These are phyloP conservation scores for Vulpes lagopus DNA, from an alignment of 2,113 vertebrate genomes.

Conservation along the genomic window DNA sequence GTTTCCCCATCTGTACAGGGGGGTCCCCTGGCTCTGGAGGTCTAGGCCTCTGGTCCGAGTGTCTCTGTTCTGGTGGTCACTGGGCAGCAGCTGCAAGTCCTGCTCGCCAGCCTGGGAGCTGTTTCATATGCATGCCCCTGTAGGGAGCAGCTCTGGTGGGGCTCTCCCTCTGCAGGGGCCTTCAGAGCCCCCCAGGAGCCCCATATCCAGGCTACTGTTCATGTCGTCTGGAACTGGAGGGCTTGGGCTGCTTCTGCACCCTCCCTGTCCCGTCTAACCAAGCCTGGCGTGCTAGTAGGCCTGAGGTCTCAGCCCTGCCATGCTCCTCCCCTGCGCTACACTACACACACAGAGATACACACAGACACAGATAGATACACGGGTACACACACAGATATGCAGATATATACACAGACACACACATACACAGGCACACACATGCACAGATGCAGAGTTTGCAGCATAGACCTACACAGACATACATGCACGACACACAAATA, in stretches of 20 bases:
- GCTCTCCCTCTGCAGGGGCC: background rate
- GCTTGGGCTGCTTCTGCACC: background rate
- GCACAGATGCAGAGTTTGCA: too few relatives aligned
- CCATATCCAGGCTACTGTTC: background rate
- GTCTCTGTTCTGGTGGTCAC: background rate
- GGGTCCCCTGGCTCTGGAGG: too few relatives aligned
- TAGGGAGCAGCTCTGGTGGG: too few relatives aligned
- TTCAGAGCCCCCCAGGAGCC: accelerated
- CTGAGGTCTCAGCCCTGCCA: background rate
- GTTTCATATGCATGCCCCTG: accelerated
- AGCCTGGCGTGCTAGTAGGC: background rate
- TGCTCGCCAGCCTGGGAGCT: background rate
- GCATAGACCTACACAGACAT: too few relatives aligned
- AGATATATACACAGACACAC: background rate
- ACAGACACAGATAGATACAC: background rate
- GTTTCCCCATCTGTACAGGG: background rate
- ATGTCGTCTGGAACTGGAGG: background rate
- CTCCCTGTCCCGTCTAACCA: accelerated
- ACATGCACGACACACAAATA: background rate
- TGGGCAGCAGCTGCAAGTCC: too few relatives aligned
- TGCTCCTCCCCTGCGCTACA: background rate
- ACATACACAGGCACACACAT: background rate
- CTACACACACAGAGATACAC: background rate
- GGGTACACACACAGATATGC: background rate
- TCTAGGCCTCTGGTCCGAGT: background rate